phyloP scores from a whole-genome alignment of 2,113 vertebrate species.

The Ailuropoda melanoleuca region DNA sequence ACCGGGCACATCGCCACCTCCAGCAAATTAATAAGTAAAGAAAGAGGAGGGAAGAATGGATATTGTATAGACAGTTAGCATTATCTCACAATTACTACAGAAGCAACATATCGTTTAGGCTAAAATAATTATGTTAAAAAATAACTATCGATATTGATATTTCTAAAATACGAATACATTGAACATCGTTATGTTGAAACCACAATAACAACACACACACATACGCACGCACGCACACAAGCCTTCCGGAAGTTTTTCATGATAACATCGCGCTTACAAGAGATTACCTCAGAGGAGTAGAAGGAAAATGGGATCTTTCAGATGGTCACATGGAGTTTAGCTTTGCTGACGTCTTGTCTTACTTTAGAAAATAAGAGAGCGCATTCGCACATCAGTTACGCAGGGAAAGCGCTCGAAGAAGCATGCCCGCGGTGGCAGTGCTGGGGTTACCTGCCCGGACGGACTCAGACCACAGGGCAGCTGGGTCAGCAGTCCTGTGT shows the following conservation, averaged over 20 bases:
- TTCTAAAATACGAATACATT: neutral
- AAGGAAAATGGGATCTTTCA: neutral
- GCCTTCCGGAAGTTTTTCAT: neutral
- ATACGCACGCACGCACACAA: fast-evolving
- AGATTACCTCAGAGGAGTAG: neutral
- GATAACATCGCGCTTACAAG: neutral
- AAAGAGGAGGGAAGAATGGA: neutral
- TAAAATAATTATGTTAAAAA: neutral
- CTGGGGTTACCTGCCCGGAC: neutral
- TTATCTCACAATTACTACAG: neutral
- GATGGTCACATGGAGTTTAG: neutral
- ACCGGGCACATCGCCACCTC: neutral
- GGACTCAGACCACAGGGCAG: neutral
- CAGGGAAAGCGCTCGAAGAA: neutral
- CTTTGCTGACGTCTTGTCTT: neutral
- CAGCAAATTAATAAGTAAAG: neutral
- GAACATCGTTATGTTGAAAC: neutral
- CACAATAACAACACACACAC: neutral
- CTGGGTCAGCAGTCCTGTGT: too few species aligned
- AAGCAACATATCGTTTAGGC: neutral
- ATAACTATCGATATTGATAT: too few species aligned
- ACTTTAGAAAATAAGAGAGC: neutral
- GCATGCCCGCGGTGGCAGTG: too few species aligned
- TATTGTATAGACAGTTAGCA: fast-evolving
- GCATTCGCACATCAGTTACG: neutral